Base-by-base conservation (phyloP, 2,113 vertebrate species). In the Sigmodon hispidus region DNA sequence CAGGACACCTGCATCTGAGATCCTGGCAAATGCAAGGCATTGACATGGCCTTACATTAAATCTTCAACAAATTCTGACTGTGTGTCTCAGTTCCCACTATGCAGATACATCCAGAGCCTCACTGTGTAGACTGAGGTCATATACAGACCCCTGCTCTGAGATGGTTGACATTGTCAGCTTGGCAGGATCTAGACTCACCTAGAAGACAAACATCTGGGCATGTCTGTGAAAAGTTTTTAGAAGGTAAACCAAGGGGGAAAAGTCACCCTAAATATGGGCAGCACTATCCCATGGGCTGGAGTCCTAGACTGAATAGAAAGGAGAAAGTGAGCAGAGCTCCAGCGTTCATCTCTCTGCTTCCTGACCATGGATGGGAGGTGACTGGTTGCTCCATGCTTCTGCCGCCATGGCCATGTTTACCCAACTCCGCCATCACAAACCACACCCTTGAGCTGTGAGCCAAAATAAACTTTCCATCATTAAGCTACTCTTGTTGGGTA, bases 21-120 rank as follows among this genome's bases (percentile, higher is more conserved):
- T 61, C 59, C 45, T 0, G 0, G 16, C 65, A 43, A 26, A 50
- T 19, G n/a, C 43, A 34, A 0, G 73, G 72, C 0, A 0, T 2
- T 67, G 12, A 59, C 4, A 0, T 3, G 26, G 22, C 21, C 80
- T 81, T 67, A 48, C 8, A 57, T 1, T n/a, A 45, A 40, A 36
- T 43, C 76, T 67, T 55, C 12, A 29, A 0, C 26, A 13, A 36
- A 19, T 69, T 43, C 19, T 6, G 89, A 55, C 63, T 7, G 2
- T 5, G n/a, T 43, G 34, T 17, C 17, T 63, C 4, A 1, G 61
- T 29, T n/a, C 52, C 24, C 10, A 1, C 7, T 11, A 34, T 8
- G 26, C 26, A 84, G 55, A 50, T 3, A n/a, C 55, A 16, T 52
- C 67, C 29, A 10, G 48, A 69, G 43, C 45, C 50, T 34, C 50